These are phyloP conservation scores for Macrosoma leucophasiata DNA, from an alignment of 2,888 invertebrate genomes.

Conservation along the genomic window DNA sequence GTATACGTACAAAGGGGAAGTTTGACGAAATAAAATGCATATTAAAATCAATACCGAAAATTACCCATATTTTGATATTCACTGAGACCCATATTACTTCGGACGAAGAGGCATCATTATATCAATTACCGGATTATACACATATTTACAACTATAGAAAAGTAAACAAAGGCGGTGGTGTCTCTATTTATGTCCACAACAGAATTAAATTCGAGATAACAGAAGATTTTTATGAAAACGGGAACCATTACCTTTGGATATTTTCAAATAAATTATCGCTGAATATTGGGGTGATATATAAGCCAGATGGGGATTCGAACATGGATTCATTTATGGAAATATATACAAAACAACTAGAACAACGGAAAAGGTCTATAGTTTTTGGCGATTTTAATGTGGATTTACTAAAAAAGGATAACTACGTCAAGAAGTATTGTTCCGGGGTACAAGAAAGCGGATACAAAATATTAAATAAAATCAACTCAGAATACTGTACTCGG, in stretches of 20 bases:
- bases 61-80: conserved; percentile 19
- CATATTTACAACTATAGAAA: conserved; percentile 25
- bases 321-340: conserved; percentile 14
- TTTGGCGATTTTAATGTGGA: conserved; percentile 21
- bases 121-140: conserved; percentile 11
- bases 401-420: conserved; percentile 3
- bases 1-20: conserved; percentile 19
- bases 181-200: conserved; percentile 28
- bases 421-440: conserved; percentile 5
- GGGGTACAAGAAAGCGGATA: conserved; percentile 12
- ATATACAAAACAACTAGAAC: conserved; percentile 14
- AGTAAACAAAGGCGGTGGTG: conserved; percentile 26
- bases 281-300: conserved; percentile 20
- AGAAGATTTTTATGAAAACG: conserved; percentile 18
- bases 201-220: conserved; percentile 22
- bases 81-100: conserved; percentile 27
- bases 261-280: conserved; percentile 16
- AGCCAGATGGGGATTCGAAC: conserved; percentile 15
- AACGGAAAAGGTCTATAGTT: conserved; percentile 10
- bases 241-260: conserved; percentile 29
- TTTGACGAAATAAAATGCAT: conserved; percentile 22
- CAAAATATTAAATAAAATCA: conserved; percentile 17
- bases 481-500: conserved; percentile 13
- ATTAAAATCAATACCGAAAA: conserved; percentile 14
- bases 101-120: conserved; percentile 19